Percentiles rank a stretch among this genome's conserved stretches.
Conservation (phyloP, 2,797 vertebrate species). For the Pyrocephalus nanus region DNA sequence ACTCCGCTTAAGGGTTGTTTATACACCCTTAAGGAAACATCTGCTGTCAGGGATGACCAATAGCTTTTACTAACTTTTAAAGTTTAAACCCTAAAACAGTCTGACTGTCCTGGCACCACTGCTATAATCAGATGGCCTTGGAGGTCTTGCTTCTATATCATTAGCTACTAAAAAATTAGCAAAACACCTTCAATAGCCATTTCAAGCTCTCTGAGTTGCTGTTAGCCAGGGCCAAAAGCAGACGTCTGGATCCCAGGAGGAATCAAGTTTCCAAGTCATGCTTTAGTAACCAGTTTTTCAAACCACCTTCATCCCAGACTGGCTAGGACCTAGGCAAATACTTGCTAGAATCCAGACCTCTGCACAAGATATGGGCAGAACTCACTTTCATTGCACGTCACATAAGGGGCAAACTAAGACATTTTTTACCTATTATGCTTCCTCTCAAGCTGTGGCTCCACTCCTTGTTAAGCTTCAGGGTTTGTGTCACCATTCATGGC, state of each 20-base stretch:
- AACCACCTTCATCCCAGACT: background rate
- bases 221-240: background rate
- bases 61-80: background rate
- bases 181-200: background rate
- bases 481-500: rapidly evolving
- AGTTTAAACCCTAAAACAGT: background rate
- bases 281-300: background rate
- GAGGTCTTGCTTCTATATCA: background rate
- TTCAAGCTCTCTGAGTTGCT: background rate
- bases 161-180: background rate
- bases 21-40: background rate
- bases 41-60: background rate
- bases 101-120: background rate
- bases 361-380: background rate
- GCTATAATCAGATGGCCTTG: background rate
- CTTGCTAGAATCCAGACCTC: background rate
- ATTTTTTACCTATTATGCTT: background rate
- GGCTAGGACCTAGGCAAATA: background rate
- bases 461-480: background rate
- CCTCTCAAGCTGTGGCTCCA: background rate
- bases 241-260: background rate
- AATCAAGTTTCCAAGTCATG: background rate
- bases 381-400: background rate
- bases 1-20: background rate
- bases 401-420: background rate